A percentile compares a stretch with the other conserved stretches of the same genome.
Evolutionary conservation across 2,113 vertebrate genomes (phyloP).

Genomic region (Proterorhinus semilunaris): DNA sequence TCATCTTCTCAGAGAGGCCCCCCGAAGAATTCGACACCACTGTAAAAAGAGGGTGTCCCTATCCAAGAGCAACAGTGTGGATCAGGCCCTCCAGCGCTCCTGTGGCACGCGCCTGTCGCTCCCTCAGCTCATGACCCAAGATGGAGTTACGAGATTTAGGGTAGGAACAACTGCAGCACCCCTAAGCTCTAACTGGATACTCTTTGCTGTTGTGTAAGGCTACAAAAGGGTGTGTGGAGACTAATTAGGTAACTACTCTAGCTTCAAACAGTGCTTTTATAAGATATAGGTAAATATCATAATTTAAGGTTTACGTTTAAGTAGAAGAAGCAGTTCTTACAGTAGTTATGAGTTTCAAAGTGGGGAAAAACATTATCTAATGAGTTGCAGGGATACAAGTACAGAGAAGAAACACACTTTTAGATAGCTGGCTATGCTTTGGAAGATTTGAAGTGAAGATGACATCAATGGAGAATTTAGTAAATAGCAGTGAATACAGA

Average conservation of each 20-base stretch:
- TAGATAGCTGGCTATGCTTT: too few relatives aligned
- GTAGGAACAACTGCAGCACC: slow-evolving; percentile 22
- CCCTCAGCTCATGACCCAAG: slow-evolving; percentile 54
- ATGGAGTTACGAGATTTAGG: slow-evolving; percentile 57
- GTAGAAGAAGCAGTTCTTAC: too few relatives aligned
- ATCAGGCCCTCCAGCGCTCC: slow-evolving; percentile 34
- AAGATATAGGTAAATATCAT: too few relatives aligned
- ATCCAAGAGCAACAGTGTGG: slow-evolving; percentile 64
- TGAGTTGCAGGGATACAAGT: too few relatives aligned
- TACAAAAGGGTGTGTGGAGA: too few relatives aligned
- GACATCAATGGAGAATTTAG: neutral
- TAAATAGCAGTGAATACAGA: neutral
- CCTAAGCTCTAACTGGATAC: slow-evolving; percentile 30
- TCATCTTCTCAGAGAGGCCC: slow-evolving; percentile 38
- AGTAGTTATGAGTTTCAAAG: too few relatives aligned
- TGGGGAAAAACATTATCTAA: too few relatives aligned
- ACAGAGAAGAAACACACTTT: too few relatives aligned
- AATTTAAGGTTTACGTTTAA: too few relatives aligned
- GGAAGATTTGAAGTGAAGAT: too few relatives aligned
- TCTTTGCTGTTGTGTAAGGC: slow-evolving; percentile 22
- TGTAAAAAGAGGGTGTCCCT: slow-evolving; percentile 28
- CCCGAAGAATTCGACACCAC: slow-evolving; percentile 45
- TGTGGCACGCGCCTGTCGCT: slow-evolving; percentile 63
- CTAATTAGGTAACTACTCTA: too few relatives aligned
- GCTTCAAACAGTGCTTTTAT: neutral